Conservation (phyloP, 1,140 invertebrate species). For the Trichonephila clavata region DNA sequence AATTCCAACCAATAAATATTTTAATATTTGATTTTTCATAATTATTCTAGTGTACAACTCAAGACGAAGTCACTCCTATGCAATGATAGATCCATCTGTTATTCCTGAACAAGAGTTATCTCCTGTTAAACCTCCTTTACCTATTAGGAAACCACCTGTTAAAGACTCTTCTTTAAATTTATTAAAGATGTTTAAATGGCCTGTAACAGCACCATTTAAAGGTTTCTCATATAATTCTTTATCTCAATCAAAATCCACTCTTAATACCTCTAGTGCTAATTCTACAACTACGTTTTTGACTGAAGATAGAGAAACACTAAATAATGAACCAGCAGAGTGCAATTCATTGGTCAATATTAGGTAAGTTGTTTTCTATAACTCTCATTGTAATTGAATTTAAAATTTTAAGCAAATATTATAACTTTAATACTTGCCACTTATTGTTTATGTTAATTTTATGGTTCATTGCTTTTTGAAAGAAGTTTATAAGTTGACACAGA, state of each 20-base stretch:
- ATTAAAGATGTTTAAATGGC: constrained; percentile 62
- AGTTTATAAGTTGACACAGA: no score
- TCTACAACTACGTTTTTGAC: constrained; percentile 58
- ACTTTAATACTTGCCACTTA: no score
- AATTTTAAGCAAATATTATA: no score
- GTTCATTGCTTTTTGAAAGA: no score
- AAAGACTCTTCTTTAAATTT: constrained; percentile 46
- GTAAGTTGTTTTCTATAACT: neutral
- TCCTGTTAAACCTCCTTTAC: constrained; percentile 46
- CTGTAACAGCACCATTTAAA: neutral
- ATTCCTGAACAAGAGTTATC: neutral
- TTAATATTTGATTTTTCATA: no score
- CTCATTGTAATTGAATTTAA: neutral
- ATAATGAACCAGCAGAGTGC: neutral
- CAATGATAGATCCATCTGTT: constrained; percentile 53
- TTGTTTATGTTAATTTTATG: no score
- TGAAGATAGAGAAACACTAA: neutral
- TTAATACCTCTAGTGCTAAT: constrained; percentile 63
- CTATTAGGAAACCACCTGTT: constrained; percentile 42
- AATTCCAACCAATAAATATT: no score
- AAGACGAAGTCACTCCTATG: constrained; percentile 84
- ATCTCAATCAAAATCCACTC: constrained; percentile 58
- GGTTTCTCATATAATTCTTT: constrained; percentile 59
- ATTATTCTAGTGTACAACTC: constrained; percentile 84
- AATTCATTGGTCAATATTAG: neutral